A percentile compares a stretch with the other conserved stretches of the same genome.
phyloP scores from a whole-genome alignment of 2,797 vertebrate species.

The Erpetoichthys calabaricus region DNA sequence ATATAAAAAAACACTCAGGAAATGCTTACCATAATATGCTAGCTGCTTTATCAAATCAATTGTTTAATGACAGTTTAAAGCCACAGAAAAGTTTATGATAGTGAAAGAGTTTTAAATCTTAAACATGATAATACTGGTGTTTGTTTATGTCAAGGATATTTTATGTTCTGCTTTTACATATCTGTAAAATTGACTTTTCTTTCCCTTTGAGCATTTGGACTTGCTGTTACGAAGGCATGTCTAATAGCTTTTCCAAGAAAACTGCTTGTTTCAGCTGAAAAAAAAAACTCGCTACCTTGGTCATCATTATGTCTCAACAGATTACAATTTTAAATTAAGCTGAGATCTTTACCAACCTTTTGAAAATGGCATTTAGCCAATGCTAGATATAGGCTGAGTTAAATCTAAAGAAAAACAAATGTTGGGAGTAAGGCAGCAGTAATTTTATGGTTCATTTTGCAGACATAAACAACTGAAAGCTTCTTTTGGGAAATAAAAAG shows the following conservation, averaged over 20 bases:
- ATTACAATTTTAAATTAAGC: conserved; percentile 1
- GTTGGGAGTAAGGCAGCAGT: no score
- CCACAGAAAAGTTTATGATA: no score
- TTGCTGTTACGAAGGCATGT: neutral
- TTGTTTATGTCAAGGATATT: neutral
- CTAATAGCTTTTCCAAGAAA: neutral
- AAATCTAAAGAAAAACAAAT: neutral
- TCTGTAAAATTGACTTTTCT: neutral
- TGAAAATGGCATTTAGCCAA: neutral
- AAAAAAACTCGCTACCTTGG: neutral
- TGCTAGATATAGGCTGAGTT: neutral
- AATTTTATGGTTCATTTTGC: no score
- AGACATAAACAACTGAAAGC: no score
- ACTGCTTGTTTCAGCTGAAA: neutral
- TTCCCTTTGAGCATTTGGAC: neutral
- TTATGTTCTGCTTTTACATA: neutral
- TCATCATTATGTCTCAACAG: neutral
- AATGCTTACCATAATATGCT: no score
- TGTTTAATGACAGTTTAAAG: no score
- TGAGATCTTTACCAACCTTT: neutral
- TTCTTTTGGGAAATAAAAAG: no score
- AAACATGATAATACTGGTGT: no score
- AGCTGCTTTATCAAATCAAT: no score
- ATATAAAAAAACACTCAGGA: no score
- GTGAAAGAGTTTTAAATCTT: no score